Percentiles rank a stretch among this genome's conserved stretches.
These are phyloP conservation scores for Spinus olivaceus DNA, from an alignment of 2,797 vertebrate genomes.

Conservation along the genomic window DNA sequence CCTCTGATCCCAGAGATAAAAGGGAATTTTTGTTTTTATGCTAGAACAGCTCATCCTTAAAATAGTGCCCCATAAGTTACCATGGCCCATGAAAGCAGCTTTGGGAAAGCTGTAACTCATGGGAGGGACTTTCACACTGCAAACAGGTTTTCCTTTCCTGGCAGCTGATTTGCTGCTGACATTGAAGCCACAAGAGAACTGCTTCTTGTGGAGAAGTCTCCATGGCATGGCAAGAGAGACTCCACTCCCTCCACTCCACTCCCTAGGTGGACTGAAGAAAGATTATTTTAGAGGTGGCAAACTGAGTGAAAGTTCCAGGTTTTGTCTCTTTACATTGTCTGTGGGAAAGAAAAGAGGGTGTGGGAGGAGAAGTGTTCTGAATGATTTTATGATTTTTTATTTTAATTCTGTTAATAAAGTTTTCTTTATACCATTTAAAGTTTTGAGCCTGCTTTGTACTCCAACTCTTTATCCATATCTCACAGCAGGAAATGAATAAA, in stretches of 20 bases:
- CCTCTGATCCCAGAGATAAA: neutral
- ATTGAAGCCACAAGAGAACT: neutral
- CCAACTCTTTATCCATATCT: neutral
- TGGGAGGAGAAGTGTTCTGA: neutral
- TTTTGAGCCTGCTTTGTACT: neutral
- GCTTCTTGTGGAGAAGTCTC: neutral
- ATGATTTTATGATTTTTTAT: neutral
- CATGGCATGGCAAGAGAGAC: neutral
- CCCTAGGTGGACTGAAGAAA: neutral
- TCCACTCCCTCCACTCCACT: neutral
- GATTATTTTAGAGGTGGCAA: neutral
- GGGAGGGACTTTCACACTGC: neutral
- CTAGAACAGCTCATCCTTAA: neutral
- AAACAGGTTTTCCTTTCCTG: neutral
- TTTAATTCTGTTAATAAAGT: neutral
- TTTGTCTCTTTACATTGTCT: neutral
- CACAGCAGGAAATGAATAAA: neutral
- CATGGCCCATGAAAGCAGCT: neutral
- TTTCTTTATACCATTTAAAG: neutral
- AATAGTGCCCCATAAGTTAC: neutral
- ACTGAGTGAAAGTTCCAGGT: neutral
- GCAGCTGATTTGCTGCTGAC: neutral
- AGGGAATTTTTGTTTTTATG: neutral
- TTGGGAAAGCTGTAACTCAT: neutral
- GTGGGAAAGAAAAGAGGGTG: neutral